Conservation (phyloP, 2,888 invertebrate genomes). For the Colletes collaris region DNA sequence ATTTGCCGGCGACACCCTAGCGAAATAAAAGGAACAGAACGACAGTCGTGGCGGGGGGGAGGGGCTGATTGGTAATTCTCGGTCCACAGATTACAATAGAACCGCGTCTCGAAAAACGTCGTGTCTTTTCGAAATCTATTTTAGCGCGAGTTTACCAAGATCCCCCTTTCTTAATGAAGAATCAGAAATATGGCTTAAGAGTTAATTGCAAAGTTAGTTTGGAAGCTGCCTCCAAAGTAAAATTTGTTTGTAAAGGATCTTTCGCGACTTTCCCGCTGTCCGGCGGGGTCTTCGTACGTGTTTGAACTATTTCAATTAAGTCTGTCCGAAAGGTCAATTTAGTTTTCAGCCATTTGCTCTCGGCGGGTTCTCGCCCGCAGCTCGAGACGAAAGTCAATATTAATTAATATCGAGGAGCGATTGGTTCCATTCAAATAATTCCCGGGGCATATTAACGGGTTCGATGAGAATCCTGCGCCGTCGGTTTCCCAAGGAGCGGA, state of each 20-base stretch:
- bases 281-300: background rate
- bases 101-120: too few relatives aligned
- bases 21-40: constrained; percentile 70
- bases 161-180: too few relatives aligned
- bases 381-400: constrained; percentile 17
- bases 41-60: background rate
- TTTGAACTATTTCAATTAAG: constrained; percentile 37
- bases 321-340: constrained; percentile 5
- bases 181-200: too few relatives aligned
- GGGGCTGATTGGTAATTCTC: constrained; percentile 27
- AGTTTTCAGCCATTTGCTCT: background rate
- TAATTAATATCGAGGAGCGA: constrained; percentile 29
- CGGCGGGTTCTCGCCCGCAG: background rate
- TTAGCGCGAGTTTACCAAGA: too few relatives aligned
- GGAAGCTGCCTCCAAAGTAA: background rate
- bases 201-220: background rate
- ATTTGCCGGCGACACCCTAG: constrained; percentile 75
- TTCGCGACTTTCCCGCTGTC: too few relatives aligned
- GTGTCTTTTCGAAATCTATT: too few relatives aligned
- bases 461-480: too few relatives aligned
- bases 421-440: constrained; percentile 5
- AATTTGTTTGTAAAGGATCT: background rate
- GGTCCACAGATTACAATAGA: background rate
- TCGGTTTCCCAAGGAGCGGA: too few relatives aligned
- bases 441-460: too few relatives aligned